Base-by-base conservation (phyloP, 2,113 vertebrate species). In the Ceuthmochares aereus region DNA sequence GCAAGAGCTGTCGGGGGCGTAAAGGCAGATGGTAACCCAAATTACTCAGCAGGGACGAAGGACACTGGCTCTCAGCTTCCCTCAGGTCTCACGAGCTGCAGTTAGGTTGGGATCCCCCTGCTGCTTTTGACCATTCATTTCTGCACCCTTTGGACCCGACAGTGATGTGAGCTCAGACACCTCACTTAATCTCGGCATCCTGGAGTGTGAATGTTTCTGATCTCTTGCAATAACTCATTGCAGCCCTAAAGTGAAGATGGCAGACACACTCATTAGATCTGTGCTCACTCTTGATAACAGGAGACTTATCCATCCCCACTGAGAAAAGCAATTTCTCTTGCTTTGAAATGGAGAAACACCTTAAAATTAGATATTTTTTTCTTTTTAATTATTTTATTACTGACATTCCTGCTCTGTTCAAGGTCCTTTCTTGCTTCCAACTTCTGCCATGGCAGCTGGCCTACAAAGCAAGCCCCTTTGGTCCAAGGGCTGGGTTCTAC, bases 151-250 rank as follows among this genome's bases (percentile, higher is more conserved):
- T 47, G 47, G n/a, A 67, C 30, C 20, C 1, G 0, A 22, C 4
- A 47, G 45, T 2, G 2, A 6, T 32, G 43, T 7, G 26, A 69
- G 32, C 68, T 86, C 40, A 36, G 55, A 20, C 15, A 55, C 40
- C 9, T 30, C 17, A 9, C 14, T 67, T 34, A 45, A 60, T 54
- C 52, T 60, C 45, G 8, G 45, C 37, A 40, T 47, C 68, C 40
- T 34, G 30, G 40, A 55, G 54, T 13, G 20, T 45, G 43, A 72
- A 43, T 2, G 0, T 54, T 40, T 13, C 13, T 0, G 0, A 21
- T 32, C 23, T 49, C 47, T 37, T 56, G 29, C 1, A n/a, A 23
- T 56, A 67, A 60, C 14, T 72, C 54, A 18, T 17, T 3, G 9
- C n/a, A 73, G 42, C 34, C 42, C 26, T 58, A 7, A 76, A 20